Conservation (phyloP, 2,797 vertebrate genomes). For the Macropus fuliginosus region DNA sequence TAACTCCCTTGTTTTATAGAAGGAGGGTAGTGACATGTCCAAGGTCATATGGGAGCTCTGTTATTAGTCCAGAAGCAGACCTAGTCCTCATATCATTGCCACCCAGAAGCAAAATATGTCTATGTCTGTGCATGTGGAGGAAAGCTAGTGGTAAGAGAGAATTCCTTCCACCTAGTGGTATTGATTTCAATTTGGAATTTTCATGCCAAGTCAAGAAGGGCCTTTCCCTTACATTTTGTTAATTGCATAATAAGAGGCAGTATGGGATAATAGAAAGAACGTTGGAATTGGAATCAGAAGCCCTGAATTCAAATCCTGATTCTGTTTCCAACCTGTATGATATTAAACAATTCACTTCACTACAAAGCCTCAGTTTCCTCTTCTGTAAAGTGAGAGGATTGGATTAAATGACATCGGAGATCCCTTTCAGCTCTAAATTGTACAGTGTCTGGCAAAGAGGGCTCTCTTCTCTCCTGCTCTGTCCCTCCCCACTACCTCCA, state of each 20-base stretch:
- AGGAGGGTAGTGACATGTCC: neutral
- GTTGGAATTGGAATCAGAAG: neutral
- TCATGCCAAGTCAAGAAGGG: neutral
- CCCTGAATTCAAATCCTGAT: neutral
- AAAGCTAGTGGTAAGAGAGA: neutral
- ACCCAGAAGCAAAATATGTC: neutral
- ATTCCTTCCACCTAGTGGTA: neutral
- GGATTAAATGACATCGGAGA: neutral
- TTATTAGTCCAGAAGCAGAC: neutral
- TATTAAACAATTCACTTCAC: neutral
- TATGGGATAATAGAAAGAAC: neutral
- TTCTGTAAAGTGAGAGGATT: neutral
- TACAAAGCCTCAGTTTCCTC: neutral
- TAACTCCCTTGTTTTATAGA: neutral
- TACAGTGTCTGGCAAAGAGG: neutral
- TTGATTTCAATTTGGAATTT: neutral
- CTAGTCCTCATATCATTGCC: neutral
- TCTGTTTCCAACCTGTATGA: neutral
- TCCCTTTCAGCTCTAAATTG: neutral
- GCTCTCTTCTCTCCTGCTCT: neutral
- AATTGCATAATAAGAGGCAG: neutral
- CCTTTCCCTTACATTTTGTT: neutral
- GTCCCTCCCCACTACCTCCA: accelerated
- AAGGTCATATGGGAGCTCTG: neutral
- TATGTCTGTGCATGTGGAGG: neutral